These are phyloP conservation scores for Ptychadena robeensis DNA, from an alignment of 2,797 vertebrate species.

Conservation along the genomic window DNA sequence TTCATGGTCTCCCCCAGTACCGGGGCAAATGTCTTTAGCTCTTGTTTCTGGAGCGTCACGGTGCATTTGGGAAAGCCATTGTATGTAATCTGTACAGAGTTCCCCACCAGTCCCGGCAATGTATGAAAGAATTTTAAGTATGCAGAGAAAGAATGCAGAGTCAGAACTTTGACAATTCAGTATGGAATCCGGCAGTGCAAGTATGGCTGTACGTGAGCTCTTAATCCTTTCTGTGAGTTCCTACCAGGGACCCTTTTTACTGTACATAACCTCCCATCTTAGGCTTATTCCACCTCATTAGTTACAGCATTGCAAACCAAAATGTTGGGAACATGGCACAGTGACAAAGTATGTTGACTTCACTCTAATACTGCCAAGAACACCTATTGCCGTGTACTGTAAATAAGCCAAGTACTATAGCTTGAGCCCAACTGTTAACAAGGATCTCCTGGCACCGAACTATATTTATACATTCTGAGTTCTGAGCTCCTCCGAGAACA, in stretches of 20 bases:
- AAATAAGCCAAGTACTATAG: not conserved
- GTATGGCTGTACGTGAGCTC: conserved; percentile 10
- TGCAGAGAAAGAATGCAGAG: conserved; percentile 33
- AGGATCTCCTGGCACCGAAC: not conserved
- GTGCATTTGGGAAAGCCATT: not conserved
- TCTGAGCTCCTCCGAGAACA: conserved; percentile 1
- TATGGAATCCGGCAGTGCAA: conserved; percentile 26
- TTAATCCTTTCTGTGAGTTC: conserved; percentile 3
- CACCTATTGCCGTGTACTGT: not conserved
- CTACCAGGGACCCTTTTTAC: not conserved
- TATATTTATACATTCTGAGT: not conserved
- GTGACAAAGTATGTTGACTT: not conserved
- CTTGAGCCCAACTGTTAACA: not conserved
- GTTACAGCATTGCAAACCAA: conserved; percentile 2
- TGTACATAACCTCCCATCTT: not conserved
- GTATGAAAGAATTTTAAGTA: conserved; percentile 33
- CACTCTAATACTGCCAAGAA: not conserved
- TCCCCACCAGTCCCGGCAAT: not conserved
- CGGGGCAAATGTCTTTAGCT: not conserved
- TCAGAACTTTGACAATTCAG: conserved; percentile 27
- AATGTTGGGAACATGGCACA: not conserved
- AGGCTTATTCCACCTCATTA: not conserved
- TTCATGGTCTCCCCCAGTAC: too few relatives aligned
- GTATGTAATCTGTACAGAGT: not conserved
- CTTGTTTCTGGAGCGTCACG: not conserved